Conservation (phyloP, 2,113 vertebrate species). For the Zapornia atra region DNA sequence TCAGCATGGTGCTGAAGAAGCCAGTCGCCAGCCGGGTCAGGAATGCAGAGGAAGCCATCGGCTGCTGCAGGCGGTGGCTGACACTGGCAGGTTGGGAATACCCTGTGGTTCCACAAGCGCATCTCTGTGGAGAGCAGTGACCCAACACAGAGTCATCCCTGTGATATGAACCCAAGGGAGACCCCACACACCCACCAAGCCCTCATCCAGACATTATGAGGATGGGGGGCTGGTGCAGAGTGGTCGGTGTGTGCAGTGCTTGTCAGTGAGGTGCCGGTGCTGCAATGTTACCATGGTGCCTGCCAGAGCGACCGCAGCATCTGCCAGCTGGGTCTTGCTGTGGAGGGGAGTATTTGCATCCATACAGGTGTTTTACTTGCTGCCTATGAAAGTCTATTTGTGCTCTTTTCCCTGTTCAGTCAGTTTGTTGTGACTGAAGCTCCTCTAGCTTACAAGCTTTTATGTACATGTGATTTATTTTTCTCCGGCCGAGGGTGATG, state of each 20-base stretch:
- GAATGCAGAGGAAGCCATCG: not conserved
- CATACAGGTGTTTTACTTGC: not conserved
- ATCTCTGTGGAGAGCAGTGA: not conserved
- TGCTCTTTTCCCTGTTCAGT: not conserved
- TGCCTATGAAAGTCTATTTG: not conserved
- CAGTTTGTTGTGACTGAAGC: not conserved
- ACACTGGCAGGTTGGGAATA: not conserved
- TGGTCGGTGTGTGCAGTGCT: fast-evolving
- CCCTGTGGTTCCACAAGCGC: not conserved
- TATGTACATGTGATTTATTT: not conserved
- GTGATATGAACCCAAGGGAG: fast-evolving
- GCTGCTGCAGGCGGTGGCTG: not conserved
- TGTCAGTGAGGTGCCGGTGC: fast-evolving
- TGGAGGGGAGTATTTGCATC: fast-evolving
- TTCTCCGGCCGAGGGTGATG: fast-evolving
- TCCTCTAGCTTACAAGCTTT: not conserved
- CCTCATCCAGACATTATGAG: not conserved
- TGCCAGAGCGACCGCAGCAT: not conserved
- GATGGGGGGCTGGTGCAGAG: fast-evolving
- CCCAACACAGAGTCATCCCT: not conserved
- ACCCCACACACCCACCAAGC: not conserved
- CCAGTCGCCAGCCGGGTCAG: fast-evolving
- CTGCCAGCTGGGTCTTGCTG: not conserved
- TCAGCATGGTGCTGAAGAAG: not conserved
- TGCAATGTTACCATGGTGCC: not conserved